These are phyloP conservation scores for Ptiloglossa arizonensis DNA, from an alignment of 1,140 invertebrate species.

Conservation along the genomic window DNA sequence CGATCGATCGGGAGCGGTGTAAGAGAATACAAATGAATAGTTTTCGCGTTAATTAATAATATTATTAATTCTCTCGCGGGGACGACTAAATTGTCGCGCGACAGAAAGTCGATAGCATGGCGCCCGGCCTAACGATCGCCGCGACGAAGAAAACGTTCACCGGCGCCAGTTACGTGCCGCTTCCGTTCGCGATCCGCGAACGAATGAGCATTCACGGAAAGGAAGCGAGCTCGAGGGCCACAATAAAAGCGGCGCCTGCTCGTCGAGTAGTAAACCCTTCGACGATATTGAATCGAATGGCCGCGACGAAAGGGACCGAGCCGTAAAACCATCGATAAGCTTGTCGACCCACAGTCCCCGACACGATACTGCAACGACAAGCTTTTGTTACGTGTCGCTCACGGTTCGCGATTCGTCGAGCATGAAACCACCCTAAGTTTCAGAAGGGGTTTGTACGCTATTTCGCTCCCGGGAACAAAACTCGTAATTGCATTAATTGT, in stretches of 20 bases:
- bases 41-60: too few species aligned
- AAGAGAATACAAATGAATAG: too few species aligned
- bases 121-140: too few species aligned
- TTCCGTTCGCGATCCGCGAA: neutral
- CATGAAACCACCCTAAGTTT: neutral
- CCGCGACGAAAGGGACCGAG: constrained; percentile 27
- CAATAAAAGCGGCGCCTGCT: constrained; percentile 52
- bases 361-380: constrained; percentile 3
- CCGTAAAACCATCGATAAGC: constrained; percentile 61
- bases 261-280: constrained; percentile 53
- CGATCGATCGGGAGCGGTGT: neutral
- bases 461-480: neutral
- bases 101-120: too few species aligned
- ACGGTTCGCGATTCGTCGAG: neutral
- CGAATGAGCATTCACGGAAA: constrained; percentile 17
- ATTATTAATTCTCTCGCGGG: too few species aligned
- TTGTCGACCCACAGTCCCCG: constrained; percentile 23
- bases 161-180: neutral
- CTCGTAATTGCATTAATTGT: neutral
- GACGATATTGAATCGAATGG: constrained; percentile 60
- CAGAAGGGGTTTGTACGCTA: neutral
- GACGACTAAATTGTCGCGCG: too few species aligned
- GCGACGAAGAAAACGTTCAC: neutral
- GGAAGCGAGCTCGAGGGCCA: constrained; percentile 8
- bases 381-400: constrained; percentile 19